Percentiles rank a stretch among this genome's conserved stretches.
phyloP scores from a whole-genome alignment of 2,797 vertebrate genomes.

The Molossus alvarezi region DNA sequence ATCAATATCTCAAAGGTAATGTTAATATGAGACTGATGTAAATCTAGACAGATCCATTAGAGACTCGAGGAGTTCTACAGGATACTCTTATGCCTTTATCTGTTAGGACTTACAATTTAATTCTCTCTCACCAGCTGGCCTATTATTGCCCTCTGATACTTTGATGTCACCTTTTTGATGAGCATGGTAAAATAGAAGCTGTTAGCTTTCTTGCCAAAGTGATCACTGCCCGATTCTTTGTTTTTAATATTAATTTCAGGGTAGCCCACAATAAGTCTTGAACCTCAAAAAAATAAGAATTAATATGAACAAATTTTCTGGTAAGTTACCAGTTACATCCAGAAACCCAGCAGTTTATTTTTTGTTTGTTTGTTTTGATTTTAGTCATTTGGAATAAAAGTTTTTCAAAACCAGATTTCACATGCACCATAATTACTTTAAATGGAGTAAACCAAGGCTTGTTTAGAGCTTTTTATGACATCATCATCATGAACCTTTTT shows the following conservation, averaged over 20 bases:
- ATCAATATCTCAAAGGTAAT: background rate
- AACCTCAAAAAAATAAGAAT: background rate
- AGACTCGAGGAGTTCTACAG: background rate
- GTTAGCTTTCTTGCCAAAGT: slow-evolving; percentile 19
- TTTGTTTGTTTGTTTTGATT: background rate
- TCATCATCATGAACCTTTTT: background rate
- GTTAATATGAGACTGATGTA: background rate
- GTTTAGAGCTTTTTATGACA: background rate
- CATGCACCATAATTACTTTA: background rate
- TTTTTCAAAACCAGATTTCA: background rate
- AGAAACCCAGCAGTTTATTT: background rate
- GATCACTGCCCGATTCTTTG: background rate
- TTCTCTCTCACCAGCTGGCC: background rate
- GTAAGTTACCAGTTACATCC: background rate
- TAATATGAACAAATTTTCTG: background rate
- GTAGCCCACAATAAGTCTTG: background rate
- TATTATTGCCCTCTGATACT: background rate
- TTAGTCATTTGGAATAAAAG: background rate
- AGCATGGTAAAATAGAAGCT: background rate
- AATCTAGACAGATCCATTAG: background rate
- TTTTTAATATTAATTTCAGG: background rate
- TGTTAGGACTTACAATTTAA: background rate
- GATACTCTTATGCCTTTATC: background rate
- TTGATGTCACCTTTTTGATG: background rate
- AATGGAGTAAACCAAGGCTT: background rate